Base-by-base conservation (phyloP, 2,113 vertebrate species). In the Dipodomys stephensi region DNA sequence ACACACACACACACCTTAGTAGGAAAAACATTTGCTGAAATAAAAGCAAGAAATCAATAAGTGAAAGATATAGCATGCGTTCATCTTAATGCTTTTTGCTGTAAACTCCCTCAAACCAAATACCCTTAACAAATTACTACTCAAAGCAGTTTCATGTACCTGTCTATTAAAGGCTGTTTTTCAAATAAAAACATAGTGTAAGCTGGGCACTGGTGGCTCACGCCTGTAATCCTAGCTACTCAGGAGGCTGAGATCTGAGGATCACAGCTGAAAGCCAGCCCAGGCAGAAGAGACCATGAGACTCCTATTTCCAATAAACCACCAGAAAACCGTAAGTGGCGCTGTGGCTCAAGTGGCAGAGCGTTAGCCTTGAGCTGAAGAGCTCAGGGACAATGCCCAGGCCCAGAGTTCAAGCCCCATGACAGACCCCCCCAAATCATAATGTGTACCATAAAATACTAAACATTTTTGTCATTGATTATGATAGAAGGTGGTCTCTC, bases 1-100 rank as follows among this genome's bases (percentile, higher is more conserved):
- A 16, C 12, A 57, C 53, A 57, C 53, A 57, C 53, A 18, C 53
- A 13, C 53, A 13, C 15, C 2, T 28, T 19, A 84, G 35, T 88
- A 18, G 64, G 62, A 30, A 92, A 95, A 97, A 90, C 28, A 82
- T 83, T 89, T 94, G 28, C 85, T 88, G 46, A 97, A 96, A 46
- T 97, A 30, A 88, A 96, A 96, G 90, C 69, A 94, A 57, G 95
- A 32, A 93, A 90, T 95, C 53, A 64, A 13, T 94, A 49, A 79
- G 76, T 94, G 64, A 91, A 53, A 97, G 46, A 8, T 88, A 90
- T 90, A 91, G 35, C 49, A 93, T 10, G 68, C 49, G 44, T 64
- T 86, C 68, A 96, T 92, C 25, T 27, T 25, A 72, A 67, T 76
- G 25, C 92, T 97, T 92, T 96, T 80, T 94, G 23, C 79, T 96